Evolutionary conservation across 2,888 invertebrate genomes (phyloP).

Genomic region (Thymelicus sylvestris): DNA sequence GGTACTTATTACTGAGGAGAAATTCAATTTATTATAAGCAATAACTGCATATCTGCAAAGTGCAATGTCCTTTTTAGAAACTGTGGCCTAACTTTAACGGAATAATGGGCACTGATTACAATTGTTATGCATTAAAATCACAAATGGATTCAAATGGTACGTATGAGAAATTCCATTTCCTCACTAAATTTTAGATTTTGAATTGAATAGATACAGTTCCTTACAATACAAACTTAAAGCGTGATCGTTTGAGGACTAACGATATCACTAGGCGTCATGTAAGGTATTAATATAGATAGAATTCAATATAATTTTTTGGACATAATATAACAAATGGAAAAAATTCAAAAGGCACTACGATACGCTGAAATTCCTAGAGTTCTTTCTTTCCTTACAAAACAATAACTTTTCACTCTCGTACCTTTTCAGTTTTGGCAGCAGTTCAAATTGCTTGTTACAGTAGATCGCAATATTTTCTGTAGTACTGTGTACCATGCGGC

Average conservation of each 20-base stretch:
- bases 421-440: constrained; percentile 24
- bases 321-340: neutral
- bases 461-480: neutral
- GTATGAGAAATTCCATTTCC: no score
- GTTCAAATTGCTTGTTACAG: constrained; percentile 12
- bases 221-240: no score
- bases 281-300: no score
- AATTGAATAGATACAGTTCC: no score
- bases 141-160: neutral
- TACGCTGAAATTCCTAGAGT: neutral
- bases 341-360: neutral
- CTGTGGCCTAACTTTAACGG: neutral
- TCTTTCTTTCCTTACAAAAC: neutral
- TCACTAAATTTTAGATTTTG: no score
- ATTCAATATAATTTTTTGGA: no score
- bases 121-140: no score
- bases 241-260: no score
- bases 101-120: neutral
- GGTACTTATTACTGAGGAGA: constrained; percentile 28
- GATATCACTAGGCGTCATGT: no score
- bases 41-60: neutral
- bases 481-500: neutral
- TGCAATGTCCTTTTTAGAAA: neutral
- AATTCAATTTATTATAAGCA: constrained; percentile 28
- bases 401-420: constrained; percentile 7